Base-by-base conservation (phyloP, 2,113 vertebrate genomes). In the Spea multiplicata region DNA sequence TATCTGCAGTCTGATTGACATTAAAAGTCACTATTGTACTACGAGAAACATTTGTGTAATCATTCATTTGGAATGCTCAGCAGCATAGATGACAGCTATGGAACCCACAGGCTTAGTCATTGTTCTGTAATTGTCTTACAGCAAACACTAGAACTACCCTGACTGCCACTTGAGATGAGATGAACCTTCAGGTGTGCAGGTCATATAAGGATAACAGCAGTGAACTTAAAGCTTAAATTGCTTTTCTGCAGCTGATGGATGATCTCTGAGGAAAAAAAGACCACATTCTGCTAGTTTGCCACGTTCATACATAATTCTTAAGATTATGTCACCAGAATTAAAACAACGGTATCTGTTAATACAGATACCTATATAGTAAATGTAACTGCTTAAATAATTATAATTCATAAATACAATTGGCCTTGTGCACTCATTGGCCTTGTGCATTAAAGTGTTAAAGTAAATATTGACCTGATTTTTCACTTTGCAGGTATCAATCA, bases 61-160 rank as follows among this genome's bases (percentile, higher is more conserved):
- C 83, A 86, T 88, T 89, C 88, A 85, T 89, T 89, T 84, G 88
- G 78, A 87, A 82, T 81, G 72, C 81, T 85, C 76, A 78, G 82
- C 64, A 80, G 84, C 14, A 79, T 49, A 13, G 81, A 78, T 84
- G 86, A 88, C 83, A 85, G 78, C 74, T 82, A 73, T 49, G 44
- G 57, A 65, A 78, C 83, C 83, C 85, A 84, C 71, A 84, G 86
- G 83, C 84, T 82, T 80, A 80, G 79, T 84, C 75, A 71, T 69
- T 74, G 74, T 85, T 78, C 62, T 8, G 62, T 87, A 90, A 86
- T 84, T 84, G 72, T 85, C 77, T 89, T 79, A 83, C 71, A 68
- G 82, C 55, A 64, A 80, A 82, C 75, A 71, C 76, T 82, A 71
- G 80, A 89, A 87, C 76, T 86, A 78, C 86, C 47, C 4, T 9